Conservation (phyloP, 2,113 vertebrate genomes). For the Elanus axillaris region DNA sequence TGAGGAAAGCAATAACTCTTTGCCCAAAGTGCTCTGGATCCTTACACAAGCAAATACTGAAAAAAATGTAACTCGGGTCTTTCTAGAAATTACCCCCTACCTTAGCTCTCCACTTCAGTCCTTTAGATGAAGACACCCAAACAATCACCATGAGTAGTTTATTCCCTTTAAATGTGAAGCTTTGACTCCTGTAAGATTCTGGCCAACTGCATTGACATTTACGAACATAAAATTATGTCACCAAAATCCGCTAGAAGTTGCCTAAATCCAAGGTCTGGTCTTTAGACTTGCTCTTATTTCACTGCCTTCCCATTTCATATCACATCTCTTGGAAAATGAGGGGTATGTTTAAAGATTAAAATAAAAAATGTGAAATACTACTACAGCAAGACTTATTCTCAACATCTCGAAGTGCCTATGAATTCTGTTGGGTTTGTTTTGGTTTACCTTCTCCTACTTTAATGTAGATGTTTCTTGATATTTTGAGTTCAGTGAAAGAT, state of each 20-base stretch:
- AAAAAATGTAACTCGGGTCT: not conserved
- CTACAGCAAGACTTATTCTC: not conserved
- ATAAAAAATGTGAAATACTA: not conserved
- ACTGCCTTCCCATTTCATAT: not conserved
- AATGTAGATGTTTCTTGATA: constrained; percentile 90
- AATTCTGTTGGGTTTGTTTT: not conserved
- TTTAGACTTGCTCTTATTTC: not conserved
- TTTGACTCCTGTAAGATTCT: not conserved
- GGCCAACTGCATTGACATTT: not conserved
- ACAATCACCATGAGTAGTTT: not conserved
- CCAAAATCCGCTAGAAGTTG: not conserved
- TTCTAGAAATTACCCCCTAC: not conserved
- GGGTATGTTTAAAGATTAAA: not conserved
- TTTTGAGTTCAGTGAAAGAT: constrained; percentile 93
- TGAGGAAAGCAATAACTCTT: not conserved
- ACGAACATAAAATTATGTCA: not conserved
- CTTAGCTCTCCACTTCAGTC: not conserved
- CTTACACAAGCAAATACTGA: not conserved
- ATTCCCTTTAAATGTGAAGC: not conserved
- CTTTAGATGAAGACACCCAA: not conserved
- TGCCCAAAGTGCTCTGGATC: not conserved
- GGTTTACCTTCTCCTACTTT: constrained; percentile 96
- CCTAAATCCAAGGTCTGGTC: not conserved
- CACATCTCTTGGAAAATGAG: not conserved
- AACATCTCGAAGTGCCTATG: not conserved